phyloP scores from a whole-genome alignment of 2,888 invertebrate species.

The Euproctis similis region DNA sequence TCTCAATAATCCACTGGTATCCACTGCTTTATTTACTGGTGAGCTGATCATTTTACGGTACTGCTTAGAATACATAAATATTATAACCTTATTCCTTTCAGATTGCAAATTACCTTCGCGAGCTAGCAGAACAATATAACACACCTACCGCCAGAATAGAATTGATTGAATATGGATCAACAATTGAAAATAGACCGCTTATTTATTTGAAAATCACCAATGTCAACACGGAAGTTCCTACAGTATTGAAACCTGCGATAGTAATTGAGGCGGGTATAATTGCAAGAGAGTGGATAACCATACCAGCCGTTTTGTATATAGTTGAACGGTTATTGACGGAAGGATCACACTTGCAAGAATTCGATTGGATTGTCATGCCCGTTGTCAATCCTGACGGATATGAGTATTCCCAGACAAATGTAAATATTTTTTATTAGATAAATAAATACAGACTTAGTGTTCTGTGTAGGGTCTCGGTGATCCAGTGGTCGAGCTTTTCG shows the following conservation, averaged over 20 bases:
- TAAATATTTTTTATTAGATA: conserved; percentile 40
- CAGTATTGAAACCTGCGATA: conserved; percentile 59
- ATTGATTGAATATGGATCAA: conserved; percentile 37
- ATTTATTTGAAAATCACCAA: conserved; percentile 67
- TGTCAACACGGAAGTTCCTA: conserved; percentile 15
- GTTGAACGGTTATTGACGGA: conserved; percentile 76
- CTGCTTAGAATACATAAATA: no score
- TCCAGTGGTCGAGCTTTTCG: no score
- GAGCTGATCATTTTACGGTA: no score
- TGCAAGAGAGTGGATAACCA: conserved; percentile 83
- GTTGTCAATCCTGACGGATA: conserved; percentile 85
- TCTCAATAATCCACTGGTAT: no score
- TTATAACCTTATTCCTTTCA: no score
- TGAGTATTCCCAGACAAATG: conserved; percentile 76
- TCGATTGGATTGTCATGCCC: conserved; percentile 82
- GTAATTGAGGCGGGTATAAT: conserved; percentile 78
- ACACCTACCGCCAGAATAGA: conserved; percentile 29
- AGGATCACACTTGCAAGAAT: conserved; percentile 57
- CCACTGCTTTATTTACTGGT: no score
- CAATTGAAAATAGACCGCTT: conserved; percentile 40
- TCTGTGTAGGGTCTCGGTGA: no score
- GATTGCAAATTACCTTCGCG: conserved; percentile 41
- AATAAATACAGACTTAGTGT: no score
- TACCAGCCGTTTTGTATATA: conserved; percentile 78
- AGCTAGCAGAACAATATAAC: conserved; percentile 26